Evolutionary conservation across 2,113 vertebrate genomes (phyloP).

Genomic region (Myocastor coypus): DNA sequence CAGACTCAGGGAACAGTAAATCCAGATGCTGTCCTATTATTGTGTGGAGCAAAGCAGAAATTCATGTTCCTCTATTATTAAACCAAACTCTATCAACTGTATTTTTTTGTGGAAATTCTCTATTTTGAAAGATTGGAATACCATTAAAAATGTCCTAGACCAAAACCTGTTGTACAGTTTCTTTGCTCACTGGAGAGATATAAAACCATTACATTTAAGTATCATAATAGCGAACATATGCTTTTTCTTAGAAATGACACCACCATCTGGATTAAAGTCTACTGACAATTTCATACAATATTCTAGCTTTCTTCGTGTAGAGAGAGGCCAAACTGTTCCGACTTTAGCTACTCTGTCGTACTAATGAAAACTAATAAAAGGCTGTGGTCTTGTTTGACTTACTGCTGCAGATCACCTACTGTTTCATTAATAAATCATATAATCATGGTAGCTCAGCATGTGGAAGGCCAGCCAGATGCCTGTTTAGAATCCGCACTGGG

Average conservation of each 20-base stretch:
- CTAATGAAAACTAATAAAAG: conserved; percentile 82
- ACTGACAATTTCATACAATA: conserved; percentile 89
- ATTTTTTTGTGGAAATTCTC: conserved; percentile 85
- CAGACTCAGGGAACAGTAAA: conserved; percentile 79
- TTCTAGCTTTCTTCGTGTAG: conserved; percentile 82
- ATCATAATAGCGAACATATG: conserved; percentile 92
- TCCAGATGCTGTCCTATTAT: conserved; percentile 81
- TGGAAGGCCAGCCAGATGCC: conserved; percentile 63
- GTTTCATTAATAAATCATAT: conserved; percentile 78
- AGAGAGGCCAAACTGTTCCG: conserved; percentile 68
- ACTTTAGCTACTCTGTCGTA: conserved; percentile 70
- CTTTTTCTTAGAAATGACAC: conserved; percentile 91
- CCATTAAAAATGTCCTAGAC: conserved; percentile 84
- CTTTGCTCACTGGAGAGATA: conserved; percentile 89
- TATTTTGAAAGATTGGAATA: conserved; percentile 86
- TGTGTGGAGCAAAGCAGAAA: conserved; percentile 80
- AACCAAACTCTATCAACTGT: conserved; percentile 80
- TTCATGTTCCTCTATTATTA: conserved; percentile 83
- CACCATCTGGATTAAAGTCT: conserved; percentile 91
- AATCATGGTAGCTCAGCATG: conserved; percentile 68
- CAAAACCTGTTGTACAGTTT: conserved; percentile 85
- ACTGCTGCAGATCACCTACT: conserved; percentile 69
- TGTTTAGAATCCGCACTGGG: conserved; percentile 35
- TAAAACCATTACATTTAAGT: conserved; percentile 91
- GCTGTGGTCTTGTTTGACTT: conserved; percentile 70